Base-by-base conservation (phyloP, 2,888 invertebrate species). In the Xanthorhoe designata region DNA sequence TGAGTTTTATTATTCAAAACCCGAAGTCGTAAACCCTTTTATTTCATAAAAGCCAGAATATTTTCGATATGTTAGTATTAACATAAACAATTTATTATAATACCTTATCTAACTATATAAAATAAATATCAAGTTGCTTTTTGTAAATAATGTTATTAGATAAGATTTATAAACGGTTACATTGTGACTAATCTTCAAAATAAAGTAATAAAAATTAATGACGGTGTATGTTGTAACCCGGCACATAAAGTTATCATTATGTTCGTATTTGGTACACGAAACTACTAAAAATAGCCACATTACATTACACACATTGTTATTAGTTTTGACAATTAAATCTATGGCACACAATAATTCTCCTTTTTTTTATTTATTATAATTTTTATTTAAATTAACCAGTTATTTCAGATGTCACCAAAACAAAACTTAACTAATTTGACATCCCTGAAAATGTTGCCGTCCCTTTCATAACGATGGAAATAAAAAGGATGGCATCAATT, bases 121-220 rank as follows among this genome's bases (percentile, higher is more conserved):
- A 47, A 13, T 45, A 47, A 47, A 13, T 15, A 42, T 13, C 38
- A 42, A 42, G 13, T 13, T 13, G 47, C 24, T 51, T 63, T 24
- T 59, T 45, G n/a, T 18, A 62, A 55, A 58, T 45, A 56, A 57
- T 56, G 51, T 72, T 72, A 71, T 38, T 51, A 59, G 47, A 72
- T 72, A 42, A 35, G 57, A 50, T 59, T 56, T 57, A 60, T 72
- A 35, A 17, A 62, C 32, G 54, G 29, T 61, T 38, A 47, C 52
- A 60, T 52, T 51, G 50, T 58, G 35, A 18, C 35, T 59, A 47
- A 52, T 35, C 38, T n/a, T 63, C 47, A 38, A 60, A 67, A 63
- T 63, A 61, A 61, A 57, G 60, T 7, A 42, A 65, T 65, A 62
- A 65, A 65, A 59, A 17, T n/a, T 56, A 54, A 62, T 60, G 65